Evolutionary conservation across 1,140 invertebrate genomes (phyloP).

Genomic region (Leptonema lineaticorne): DNA sequence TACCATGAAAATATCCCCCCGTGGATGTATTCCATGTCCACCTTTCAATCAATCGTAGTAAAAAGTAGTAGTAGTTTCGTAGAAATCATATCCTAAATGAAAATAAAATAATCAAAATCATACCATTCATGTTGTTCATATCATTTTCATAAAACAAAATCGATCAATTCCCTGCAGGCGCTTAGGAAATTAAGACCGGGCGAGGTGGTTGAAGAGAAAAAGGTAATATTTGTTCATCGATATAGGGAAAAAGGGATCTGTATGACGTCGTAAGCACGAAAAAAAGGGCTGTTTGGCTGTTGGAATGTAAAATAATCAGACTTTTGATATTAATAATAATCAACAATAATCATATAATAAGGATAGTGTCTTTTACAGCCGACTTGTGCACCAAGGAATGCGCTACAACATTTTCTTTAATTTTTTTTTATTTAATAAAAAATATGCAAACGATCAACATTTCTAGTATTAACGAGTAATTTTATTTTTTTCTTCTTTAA

Average conservation of each 20-base stretch:
- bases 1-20: too few relatives aligned
- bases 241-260: constrained; percentile 6
- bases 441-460: not conserved
- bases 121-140: constrained; percentile 14
- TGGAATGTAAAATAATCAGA: constrained; percentile 23
- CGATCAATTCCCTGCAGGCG: constrained; percentile 57
- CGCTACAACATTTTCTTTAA: constrained; percentile 19
- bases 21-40: not conserved
- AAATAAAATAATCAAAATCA: not conserved
- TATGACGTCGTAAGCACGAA: constrained; percentile 25
- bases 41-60: too few relatives aligned
- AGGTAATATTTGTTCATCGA: constrained; percentile 66
- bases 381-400: constrained; percentile 30
- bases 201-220: constrained; percentile 90
- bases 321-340: constrained; percentile 18
- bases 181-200: constrained; percentile 85
- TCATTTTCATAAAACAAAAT: constrained; percentile 27
- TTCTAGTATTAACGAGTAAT: not conserved
- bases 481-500: not conserved
- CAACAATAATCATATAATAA: constrained; percentile 13
- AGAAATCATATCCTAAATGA: not conserved
- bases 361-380: constrained; percentile 24
- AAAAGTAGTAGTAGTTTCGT: not conserved
- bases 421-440: constrained; percentile 2
- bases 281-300: constrained; percentile 25